Evolutionary conservation across 2,888 invertebrate species (phyloP).

Genomic region (Odontothrips loti): DNA sequence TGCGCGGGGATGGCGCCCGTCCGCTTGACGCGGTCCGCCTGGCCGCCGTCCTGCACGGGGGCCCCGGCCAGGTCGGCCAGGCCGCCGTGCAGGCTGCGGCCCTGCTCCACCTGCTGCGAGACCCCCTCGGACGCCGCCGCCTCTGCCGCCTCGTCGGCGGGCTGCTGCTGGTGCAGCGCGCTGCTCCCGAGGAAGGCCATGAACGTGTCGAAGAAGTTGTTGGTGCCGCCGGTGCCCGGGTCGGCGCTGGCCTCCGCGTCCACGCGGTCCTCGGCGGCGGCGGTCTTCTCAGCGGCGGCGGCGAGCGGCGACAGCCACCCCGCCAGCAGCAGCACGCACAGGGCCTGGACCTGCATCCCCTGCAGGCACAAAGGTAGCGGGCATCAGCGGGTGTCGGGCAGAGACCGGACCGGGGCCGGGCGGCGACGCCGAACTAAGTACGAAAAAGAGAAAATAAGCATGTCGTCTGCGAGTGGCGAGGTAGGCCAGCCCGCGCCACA

Average conservation of each 20-base stretch:
- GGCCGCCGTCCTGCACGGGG: neutral
- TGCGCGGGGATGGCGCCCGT: neutral
- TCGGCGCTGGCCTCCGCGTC: neutral
- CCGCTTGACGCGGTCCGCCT: conserved; percentile 15
- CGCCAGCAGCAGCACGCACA: neutral
- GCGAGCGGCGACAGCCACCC: neutral
- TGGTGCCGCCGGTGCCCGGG: neutral
- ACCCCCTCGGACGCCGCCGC: neutral
- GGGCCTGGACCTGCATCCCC: neutral
- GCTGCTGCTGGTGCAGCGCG: conserved; percentile 3
- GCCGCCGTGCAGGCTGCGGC: neutral
- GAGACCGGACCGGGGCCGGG: neutral
- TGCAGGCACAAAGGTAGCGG: neutral
- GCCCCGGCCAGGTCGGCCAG: neutral
- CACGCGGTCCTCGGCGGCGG: neutral
- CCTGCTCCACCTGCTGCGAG: neutral
- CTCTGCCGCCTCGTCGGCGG: neutral
- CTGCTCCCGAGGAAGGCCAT: conserved; percentile 21
- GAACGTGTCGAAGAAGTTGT: conserved; percentile 21
- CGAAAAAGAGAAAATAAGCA: neutral
- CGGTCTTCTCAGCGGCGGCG: neutral
- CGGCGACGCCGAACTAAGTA: neutral
- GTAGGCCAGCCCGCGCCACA: no score
- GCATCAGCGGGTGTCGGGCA: no score
- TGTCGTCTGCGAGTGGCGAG: neutral